Evolutionary conservation across 1,140 invertebrate species (phyloP), one percentile per base, ranked within the genome.

Genomic region (Caenorhabditis brenneri): DNA sequence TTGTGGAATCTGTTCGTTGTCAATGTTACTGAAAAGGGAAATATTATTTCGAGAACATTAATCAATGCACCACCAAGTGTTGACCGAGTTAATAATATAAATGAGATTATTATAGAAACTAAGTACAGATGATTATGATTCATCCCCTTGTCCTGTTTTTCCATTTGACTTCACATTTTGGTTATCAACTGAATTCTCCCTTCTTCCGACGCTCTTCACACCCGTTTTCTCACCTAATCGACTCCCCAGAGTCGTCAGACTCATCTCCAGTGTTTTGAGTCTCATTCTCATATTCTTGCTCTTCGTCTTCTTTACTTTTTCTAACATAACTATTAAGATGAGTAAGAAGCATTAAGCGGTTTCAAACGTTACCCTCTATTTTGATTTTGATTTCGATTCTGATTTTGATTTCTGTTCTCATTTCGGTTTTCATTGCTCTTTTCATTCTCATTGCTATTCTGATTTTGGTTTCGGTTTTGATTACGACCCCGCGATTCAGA

Each of bases 281-380:
- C 65, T 74, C 65, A 39, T 24, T 74, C n/a, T 74, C 65, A 46
- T 74, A 74, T 27, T 65, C 58, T 65, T 36, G 58, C 16, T 74
- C 65, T 46, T 74, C 65, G 36, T 74, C 33, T 39, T 74, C 65
- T 22, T 42, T 74, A 42, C 36, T 31, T 74, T 74, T 39, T 42
- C 65, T 74, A 74, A 24, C 36, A 74, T 16, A 74, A 74, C 9
- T 22, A 36, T 65, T 65, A 65, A 16, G 12, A 65, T 65, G 9
- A 65, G 58, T 65, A 55, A 6, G 29, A 36, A 65, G 29, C 29
- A n/a, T 36, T 65, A 33, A 33, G n/a, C 19, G 10, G 15, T 74
- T 46, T 46, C 19, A 74, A 74, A 42, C 65, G 29, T 74, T 74
- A 74, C 65, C 65, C 65, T 29, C 36, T 74, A 24, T 39, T 74